A percentile compares a stretch with the other conserved stretches of the same genome.
These are phyloP conservation scores for Rapana venosa DNA, from an alignment of 2,888 invertebrate species.

Conservation along the genomic window DNA sequence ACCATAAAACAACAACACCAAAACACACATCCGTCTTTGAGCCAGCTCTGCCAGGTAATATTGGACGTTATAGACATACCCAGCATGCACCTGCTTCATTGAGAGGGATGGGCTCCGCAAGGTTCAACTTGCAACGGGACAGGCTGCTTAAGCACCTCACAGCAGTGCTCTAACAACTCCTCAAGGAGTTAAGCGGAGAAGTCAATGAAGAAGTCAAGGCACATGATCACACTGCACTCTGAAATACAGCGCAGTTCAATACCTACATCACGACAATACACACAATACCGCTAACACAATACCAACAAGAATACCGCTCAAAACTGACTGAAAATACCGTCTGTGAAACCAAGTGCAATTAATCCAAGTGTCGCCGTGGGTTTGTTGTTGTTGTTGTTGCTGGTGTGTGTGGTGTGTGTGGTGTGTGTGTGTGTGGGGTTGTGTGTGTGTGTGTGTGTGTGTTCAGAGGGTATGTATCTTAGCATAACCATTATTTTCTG, in stretches of 20 bases:
- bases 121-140: too few relatives aligned
- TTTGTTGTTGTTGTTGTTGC: not conserved
- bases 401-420: not conserved
- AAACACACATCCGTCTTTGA: not conserved
- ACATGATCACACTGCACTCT: too few relatives aligned
- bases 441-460: not conserved
- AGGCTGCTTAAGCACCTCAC: too few relatives aligned
- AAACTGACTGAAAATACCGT: not conserved
- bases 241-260: too few relatives aligned
- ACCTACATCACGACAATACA: too few relatives aligned
- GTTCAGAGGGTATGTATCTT: not conserved
- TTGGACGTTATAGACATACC: too few relatives aligned
- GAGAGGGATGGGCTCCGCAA: too few relatives aligned
- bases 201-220: too few relatives aligned
- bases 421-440: not conserved
- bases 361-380: not conserved
- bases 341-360: not conserved
- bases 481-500: not conserved
- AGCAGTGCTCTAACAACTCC: too few relatives aligned
- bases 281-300: not conserved
- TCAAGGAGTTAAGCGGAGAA: too few relatives aligned
- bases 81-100: too few relatives aligned
- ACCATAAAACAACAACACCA: not conserved
- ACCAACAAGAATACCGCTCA: not conserved
- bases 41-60: too few relatives aligned